Conservation (phyloP, 2,888 invertebrate species). For the Schizotus pectinicornis region DNA sequence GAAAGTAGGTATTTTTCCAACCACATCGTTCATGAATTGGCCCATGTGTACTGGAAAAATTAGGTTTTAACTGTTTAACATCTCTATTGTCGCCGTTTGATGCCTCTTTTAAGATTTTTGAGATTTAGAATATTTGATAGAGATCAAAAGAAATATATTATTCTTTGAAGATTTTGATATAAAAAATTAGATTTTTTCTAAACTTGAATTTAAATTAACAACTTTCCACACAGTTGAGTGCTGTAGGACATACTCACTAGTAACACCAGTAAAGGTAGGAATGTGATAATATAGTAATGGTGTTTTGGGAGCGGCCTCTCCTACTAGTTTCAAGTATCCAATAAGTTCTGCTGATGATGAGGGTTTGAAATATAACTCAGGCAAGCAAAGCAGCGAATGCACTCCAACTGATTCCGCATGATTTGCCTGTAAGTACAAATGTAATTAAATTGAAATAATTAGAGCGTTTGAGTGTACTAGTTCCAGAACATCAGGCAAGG, state of each 20-base stretch:
- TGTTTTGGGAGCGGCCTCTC: slow-evolving; percentile 73
- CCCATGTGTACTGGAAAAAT: slow-evolving; percentile 74
- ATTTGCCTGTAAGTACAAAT: slow-evolving; percentile 62
- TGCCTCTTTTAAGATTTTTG: too few species aligned
- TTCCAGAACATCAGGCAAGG: slow-evolving; percentile 71
- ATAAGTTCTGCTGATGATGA: slow-evolving; percentile 65
- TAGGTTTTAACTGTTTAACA: too few species aligned
- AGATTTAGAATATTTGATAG: too few species aligned
- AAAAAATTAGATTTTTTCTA: too few species aligned
- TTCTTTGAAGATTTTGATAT: too few species aligned
- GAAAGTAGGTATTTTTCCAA: slow-evolving; percentile 72
- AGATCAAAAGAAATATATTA: too few species aligned
- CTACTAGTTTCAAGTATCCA: slow-evolving; percentile 70
- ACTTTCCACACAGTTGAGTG: too few species aligned
- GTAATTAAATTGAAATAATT: slow-evolving; percentile 1
- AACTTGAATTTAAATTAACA: too few species aligned
- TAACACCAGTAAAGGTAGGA: slow-evolving; percentile 73
- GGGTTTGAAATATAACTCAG: slow-evolving; percentile 80
- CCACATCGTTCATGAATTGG: slow-evolving; percentile 68
- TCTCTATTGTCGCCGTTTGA: too few species aligned
- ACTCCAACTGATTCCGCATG: slow-evolving; percentile 71
- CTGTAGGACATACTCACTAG: slow-evolving; percentile 64
- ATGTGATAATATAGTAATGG: slow-evolving; percentile 87
- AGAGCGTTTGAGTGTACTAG: slow-evolving; percentile 59
- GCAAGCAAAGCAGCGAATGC: slow-evolving; percentile 74